Evolutionary conservation across 2,888 invertebrate genomes (phyloP).

Genomic region (Bombylius major): DNA sequence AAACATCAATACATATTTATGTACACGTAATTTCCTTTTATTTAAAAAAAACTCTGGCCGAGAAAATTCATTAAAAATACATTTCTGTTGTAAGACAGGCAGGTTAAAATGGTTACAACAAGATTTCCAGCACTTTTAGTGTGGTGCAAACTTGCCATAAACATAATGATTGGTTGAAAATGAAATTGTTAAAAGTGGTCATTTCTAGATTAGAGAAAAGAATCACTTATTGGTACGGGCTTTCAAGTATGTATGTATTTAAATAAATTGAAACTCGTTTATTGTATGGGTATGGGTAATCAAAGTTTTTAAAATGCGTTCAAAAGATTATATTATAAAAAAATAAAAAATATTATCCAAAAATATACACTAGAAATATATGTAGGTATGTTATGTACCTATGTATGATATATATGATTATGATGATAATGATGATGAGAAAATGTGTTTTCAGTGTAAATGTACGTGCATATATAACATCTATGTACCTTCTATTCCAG

Average conservation of each 20-base stretch:
- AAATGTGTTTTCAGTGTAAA: too few species aligned
- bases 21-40: background rate
- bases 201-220: conserved; percentile 2
- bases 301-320: background rate
- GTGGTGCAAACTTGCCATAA: background rate
- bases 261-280: conserved; percentile 1
- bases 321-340: background rate
- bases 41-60: conserved; percentile 1
- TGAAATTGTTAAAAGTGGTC: conserved; percentile 5
- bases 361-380: too few species aligned
- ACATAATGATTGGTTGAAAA: conserved; percentile 7
- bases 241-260: background rate
- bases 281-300: background rate
- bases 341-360: too few species aligned
- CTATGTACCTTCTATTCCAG: too few species aligned
- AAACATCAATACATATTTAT: background rate
- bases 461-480: too few species aligned
- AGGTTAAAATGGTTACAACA: conserved; percentile 5
- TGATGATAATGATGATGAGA: too few species aligned
- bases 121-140: conserved; percentile 9
- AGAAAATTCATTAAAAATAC: conserved; percentile 9
- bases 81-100: conserved; percentile 2
- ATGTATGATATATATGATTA: too few species aligned
- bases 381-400: too few species aligned
- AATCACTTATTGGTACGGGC: conserved; percentile 5